phyloP scores from a whole-genome alignment of 2,113 vertebrate species.

The Nerophis lumbriciformis region DNA sequence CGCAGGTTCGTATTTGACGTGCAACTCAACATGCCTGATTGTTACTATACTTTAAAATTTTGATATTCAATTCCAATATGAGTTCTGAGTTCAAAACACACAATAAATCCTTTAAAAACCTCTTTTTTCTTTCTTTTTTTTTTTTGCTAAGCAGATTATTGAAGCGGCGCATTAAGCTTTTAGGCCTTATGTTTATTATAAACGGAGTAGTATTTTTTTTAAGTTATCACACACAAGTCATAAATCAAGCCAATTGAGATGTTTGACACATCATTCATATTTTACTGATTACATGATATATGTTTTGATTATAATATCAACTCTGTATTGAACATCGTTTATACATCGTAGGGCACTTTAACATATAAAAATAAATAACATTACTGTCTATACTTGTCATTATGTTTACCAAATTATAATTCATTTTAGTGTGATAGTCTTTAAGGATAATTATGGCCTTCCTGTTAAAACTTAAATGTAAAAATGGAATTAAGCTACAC shows the following conservation, averaged over 20 bases:
- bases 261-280: not conserved
- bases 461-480: not conserved
- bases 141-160: constrained; percentile 1
- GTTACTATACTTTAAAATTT: too few relatives aligned
- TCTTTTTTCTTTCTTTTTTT: not conserved
- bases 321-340: not conserved
- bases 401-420: not conserved
- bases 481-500: not conserved
- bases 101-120: not conserved
- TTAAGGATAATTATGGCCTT: not conserved
- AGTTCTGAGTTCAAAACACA: not conserved
- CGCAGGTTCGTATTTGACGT: too few relatives aligned
- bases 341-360: too few relatives aligned
- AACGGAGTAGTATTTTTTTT: not conserved
- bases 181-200: constrained; percentile 3
- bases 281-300: not conserved
- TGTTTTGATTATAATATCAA: not conserved
- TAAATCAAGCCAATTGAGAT: not conserved
- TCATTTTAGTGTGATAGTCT: not conserved
- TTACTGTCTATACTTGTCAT: not conserved
- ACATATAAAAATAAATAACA: too few relatives aligned
- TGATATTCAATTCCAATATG: too few relatives aligned
- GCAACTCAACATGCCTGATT: too few relatives aligned
- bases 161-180: not conserved
- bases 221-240: not conserved